Percentiles rank a stretch among this genome's conserved stretches.
Conservation (phyloP, 2,888 invertebrate genomes). For the Gastracanthus pulcherrimus region DNA sequence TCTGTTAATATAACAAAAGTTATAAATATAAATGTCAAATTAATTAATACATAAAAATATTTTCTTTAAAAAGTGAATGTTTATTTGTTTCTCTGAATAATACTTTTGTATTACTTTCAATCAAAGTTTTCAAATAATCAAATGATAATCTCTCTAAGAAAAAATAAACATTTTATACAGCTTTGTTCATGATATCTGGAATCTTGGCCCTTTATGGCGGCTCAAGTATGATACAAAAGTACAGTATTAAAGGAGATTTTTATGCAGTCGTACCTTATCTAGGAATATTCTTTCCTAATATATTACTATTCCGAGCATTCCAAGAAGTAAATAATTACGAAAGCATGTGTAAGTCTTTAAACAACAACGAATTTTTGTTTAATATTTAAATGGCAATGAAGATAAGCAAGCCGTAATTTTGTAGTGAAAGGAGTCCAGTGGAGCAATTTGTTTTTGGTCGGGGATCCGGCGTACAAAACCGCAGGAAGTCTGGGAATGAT, state of each 20-base stretch:
- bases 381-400: not conserved
- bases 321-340: slow-evolving; percentile 72
- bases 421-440: slow-evolving; percentile 78
- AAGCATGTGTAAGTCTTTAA: slow-evolving; percentile 65
- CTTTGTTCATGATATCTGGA: slow-evolving; percentile 60
- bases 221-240: slow-evolving; percentile 62
- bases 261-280: slow-evolving; percentile 64
- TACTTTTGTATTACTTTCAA: no score
- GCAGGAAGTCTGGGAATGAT: slow-evolving; percentile 81
- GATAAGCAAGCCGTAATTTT: slow-evolving; percentile 40
- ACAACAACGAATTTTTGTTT: not conserved
- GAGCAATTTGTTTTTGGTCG: slow-evolving; percentile 76
- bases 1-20: no score
- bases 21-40: no score
- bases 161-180: slow-evolving; percentile 57
- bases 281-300: slow-evolving; percentile 72
- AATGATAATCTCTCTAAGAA: no score
- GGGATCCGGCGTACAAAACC: slow-evolving; percentile 62
- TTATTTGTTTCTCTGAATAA: no score
- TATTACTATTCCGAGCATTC: slow-evolving; percentile 67
- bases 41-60: not conserved
- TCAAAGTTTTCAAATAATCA: no score
- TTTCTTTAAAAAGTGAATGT: slow-evolving; percentile 1
- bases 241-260: slow-evolving; percentile 58
- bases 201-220: slow-evolving; percentile 60